Percentiles rank a stretch among this genome's conserved stretches.
Evolutionary conservation across 2,888 invertebrate species (phyloP).

Genomic region (Linnaemya tessellans): DNA sequence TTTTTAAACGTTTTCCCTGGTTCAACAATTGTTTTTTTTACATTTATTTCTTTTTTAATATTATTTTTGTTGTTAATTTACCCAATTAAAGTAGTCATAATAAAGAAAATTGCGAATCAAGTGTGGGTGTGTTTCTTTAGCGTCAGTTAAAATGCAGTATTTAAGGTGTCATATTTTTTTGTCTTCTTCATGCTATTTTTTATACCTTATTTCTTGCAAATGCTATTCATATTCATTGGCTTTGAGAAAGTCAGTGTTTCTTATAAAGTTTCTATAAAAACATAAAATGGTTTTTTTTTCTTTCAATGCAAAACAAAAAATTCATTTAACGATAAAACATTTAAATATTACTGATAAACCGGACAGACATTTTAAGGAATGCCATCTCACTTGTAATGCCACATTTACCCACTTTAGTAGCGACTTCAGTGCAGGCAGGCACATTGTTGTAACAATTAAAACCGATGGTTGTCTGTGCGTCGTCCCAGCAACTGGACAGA

Average conservation of each 20-base stretch:
- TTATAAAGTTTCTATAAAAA: constrained; percentile 12
- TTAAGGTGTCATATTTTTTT: constrained; percentile 25
- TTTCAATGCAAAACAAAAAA: constrained; percentile 32
- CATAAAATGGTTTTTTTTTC: too few species aligned
- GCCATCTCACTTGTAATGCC: constrained; percentile 36
- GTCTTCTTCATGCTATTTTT: background rate
- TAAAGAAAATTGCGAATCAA: constrained; percentile 30
- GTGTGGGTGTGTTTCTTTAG: constrained; percentile 29
- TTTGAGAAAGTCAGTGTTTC: constrained; percentile 42
- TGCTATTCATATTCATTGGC: constrained; percentile 5
- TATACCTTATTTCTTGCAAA: background rate
- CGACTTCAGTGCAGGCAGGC: background rate
- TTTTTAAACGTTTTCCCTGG: constrained; percentile 49
- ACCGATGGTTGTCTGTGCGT: background rate
- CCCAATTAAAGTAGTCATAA: constrained; percentile 42
- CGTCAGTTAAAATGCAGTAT: constrained; percentile 5
- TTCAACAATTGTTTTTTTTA: constrained; percentile 20
- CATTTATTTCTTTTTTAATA: background rate
- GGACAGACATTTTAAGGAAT: constrained; percentile 56
- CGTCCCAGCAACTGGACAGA: constrained; percentile 3
- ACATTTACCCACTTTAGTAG: constrained; percentile 46
- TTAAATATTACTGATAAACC: constrained; percentile 53
- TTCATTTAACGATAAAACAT: constrained; percentile 45
- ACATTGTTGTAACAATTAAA: constrained; percentile 35
- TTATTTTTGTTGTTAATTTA: background rate